Percentiles rank a stretch among this genome's conserved stretches.
phyloP scores from a whole-genome alignment of 2,888 invertebrate species.

The Neuroscelio doddi region DNA sequence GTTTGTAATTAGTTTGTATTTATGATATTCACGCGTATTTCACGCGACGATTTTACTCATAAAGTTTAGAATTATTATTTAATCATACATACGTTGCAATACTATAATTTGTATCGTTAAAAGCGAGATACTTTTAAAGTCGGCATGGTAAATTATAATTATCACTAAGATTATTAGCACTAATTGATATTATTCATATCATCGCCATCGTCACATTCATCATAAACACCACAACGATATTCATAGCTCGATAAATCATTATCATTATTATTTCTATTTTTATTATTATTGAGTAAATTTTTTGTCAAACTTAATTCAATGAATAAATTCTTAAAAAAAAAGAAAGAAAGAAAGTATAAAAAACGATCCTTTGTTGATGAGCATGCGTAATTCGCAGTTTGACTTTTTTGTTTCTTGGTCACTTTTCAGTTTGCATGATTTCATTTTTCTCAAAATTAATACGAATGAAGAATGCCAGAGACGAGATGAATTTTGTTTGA shows the following conservation, averaged over 20 bases:
- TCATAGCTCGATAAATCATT: conserved; percentile 29
- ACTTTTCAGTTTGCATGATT: conserved; percentile 55
- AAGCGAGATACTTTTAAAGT: conserved; percentile 36
- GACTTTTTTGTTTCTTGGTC: conserved; percentile 51
- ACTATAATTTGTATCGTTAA: conserved; percentile 63
- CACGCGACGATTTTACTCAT: conserved; percentile 58
- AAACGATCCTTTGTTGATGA: conserved; percentile 52
- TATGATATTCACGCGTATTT: conserved; percentile 47
- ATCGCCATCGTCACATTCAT: conserved; percentile 31
- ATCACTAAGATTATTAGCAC: conserved; percentile 29
- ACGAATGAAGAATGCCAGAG: too few relatives aligned
- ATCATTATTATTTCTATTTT: conserved; percentile 27
- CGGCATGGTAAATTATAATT: conserved; percentile 26
- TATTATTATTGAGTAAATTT: conserved; percentile 52
- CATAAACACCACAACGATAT: background rate
- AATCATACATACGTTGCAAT: conserved; percentile 60
- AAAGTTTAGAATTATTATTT: conserved; percentile 56
- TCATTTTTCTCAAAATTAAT: conserved; percentile 15
- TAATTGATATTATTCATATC: conserved; percentile 31
- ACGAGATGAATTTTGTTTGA: too few relatives aligned
- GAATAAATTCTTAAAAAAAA: conserved; percentile 42
- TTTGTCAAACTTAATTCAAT: conserved; percentile 55
- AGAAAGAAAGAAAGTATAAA: too few relatives aligned
- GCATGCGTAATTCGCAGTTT: conserved; percentile 63
- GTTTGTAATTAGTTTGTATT: conserved; percentile 72